A percentile compares a stretch with the other conserved stretches of the same genome.
phyloP scores from a whole-genome alignment of 2,888 invertebrate genomes.

The Lacanobia oleracea region DNA sequence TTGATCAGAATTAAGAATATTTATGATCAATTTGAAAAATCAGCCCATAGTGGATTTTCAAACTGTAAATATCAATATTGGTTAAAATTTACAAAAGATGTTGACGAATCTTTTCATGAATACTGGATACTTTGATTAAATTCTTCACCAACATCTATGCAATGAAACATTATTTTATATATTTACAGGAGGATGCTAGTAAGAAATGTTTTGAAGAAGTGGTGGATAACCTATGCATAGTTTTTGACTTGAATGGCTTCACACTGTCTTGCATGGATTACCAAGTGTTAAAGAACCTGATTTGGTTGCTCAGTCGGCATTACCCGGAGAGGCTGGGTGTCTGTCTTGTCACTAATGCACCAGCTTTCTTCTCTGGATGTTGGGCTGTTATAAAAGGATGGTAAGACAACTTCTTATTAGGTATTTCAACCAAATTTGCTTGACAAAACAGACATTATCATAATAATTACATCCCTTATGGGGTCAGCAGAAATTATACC shows the following conservation, averaged over 20 bases:
- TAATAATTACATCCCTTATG: no score
- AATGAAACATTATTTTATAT: background rate
- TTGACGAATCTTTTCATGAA: background rate
- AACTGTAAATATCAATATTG: no score
- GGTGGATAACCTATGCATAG: conserved; percentile 94
- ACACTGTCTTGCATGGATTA: conserved; percentile 95
- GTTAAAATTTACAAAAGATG: background rate
- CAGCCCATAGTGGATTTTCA: background rate
- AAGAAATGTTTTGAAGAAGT: conserved; percentile 95
- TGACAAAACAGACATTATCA: no score
- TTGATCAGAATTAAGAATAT: conserved; percentile 2
- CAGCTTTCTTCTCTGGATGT: conserved; percentile 94
- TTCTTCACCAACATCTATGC: background rate
- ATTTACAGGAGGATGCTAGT: conserved; percentile 93
- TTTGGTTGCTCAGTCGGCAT: conserved; percentile 94
- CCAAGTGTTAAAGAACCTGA: conserved; percentile 94
- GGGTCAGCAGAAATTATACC: background rate
- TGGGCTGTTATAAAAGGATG: conserved; percentile 95
- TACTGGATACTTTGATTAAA: background rate
- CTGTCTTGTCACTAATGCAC: conserved; percentile 94
- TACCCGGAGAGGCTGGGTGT: conserved; percentile 95
- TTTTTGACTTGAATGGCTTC: conserved; percentile 94
- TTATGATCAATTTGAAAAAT: background rate
- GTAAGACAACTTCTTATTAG: conserved; percentile 79
- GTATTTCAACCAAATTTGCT: no score